These are phyloP conservation scores for Leptobrachium leishanense DNA, from an alignment of 2,113 vertebrate genomes.

Conservation along the genomic window DNA sequence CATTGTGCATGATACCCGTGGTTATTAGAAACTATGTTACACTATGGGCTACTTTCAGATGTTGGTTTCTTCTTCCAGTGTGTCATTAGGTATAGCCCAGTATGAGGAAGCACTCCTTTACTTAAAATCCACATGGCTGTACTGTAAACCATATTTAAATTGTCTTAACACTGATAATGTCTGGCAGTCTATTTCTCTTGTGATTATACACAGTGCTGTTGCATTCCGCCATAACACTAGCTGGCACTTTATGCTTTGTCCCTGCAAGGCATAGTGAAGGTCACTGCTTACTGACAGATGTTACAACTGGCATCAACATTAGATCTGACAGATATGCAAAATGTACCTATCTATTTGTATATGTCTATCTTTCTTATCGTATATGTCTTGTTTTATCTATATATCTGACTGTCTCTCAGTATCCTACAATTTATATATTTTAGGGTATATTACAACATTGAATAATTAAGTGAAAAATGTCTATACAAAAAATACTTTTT, in stretches of 20 bases:
- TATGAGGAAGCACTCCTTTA: background rate
- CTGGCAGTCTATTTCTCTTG: background rate
- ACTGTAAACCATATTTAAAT: background rate
- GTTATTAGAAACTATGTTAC: no score
- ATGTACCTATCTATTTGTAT: background rate
- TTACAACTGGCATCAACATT: background rate
- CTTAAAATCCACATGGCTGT: no score
- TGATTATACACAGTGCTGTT: background rate
- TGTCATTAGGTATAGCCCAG: background rate
- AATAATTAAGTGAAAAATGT: no score
- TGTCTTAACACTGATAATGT: background rate
- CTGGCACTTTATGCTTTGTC: slow-evolving; percentile 13
- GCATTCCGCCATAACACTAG: background rate
- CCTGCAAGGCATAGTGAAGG: slow-evolving; percentile 40
- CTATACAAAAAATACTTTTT: no score
- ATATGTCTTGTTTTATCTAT: background rate
- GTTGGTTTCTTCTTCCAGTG: no score
- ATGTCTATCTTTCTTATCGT: background rate
- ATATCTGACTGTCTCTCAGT: no score
- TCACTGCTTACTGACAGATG: slow-evolving; percentile 10
- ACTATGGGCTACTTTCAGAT: no score
- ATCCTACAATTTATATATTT: no score
- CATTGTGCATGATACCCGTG: no score
- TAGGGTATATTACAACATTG: no score
- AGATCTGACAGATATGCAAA: background rate